These are phyloP conservation scores for Epinephelus awoara DNA, from an alignment of 2,797 vertebrate species.

Conservation along the genomic window DNA sequence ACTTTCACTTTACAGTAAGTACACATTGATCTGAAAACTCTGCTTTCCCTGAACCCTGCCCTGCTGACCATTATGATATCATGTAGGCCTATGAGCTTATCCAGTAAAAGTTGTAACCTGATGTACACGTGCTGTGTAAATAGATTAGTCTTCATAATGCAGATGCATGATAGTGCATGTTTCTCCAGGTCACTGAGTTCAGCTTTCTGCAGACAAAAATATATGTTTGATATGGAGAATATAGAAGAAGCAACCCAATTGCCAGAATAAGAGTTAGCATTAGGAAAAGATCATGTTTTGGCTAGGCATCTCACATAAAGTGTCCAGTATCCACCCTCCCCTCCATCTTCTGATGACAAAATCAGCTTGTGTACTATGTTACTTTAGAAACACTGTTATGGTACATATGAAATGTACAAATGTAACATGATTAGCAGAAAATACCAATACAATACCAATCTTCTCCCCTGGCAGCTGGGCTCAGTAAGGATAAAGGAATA, in stretches of 20 bases:
- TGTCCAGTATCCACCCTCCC: too few relatives aligned
- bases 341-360: too few relatives aligned
- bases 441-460: too few relatives aligned
- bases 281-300: too few relatives aligned
- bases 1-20: slow-evolving; percentile 36
- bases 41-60: slow-evolving; percentile 7
- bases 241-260: not conserved
- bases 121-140: not conserved
- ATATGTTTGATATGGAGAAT: not conserved
- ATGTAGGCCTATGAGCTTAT: not conserved
- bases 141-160: not conserved
- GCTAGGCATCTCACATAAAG: too few relatives aligned
- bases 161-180: not conserved
- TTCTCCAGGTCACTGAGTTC: not conserved
- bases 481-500: not conserved
- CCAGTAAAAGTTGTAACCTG: not conserved
- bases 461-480: too few relatives aligned
- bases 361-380: too few relatives aligned
- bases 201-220: not conserved
- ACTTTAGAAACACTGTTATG: too few relatives aligned
- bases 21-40: slow-evolving; percentile 30
- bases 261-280: too few relatives aligned
- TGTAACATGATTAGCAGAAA: too few relatives aligned
- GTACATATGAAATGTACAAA: too few relatives aligned
- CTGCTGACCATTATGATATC: slow-evolving; percentile 16